A percentile compares a stretch with the other conserved stretches of the same genome.
phyloP scores from a whole-genome alignment of 2,113 vertebrate genomes.

The Lota lota region DNA sequence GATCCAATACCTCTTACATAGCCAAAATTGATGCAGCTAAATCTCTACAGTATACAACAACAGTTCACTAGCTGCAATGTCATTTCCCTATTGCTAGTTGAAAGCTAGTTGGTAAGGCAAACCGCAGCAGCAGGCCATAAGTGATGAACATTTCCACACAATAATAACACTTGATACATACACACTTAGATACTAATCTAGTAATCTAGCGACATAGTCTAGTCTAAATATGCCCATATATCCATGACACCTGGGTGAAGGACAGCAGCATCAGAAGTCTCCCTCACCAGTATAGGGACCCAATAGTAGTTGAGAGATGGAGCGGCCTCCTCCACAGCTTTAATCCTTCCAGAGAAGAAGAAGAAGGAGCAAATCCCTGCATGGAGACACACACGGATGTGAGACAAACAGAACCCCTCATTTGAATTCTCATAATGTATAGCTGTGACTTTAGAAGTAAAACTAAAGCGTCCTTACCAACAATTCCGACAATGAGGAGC shows the following conservation, averaged over 20 bases:
- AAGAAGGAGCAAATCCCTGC: constrained; percentile 94
- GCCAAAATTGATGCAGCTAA: too few relatives aligned
- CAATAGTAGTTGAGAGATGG: constrained; percentile 93
- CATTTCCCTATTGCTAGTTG: background rate
- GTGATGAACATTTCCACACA: background rate
- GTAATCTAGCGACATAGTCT: too few relatives aligned
- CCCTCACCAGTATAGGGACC: constrained; percentile 90
- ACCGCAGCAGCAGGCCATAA: too few relatives aligned
- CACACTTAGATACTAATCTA: too few relatives aligned
- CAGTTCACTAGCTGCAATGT: too few relatives aligned
- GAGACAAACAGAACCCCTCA: background rate
- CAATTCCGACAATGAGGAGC: constrained; percentile 85
- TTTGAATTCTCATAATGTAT: background rate
- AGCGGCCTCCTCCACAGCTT: constrained; percentile 78
- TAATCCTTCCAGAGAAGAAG: constrained; percentile 90
- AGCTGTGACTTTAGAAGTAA: background rate
- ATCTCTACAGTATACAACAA: too few relatives aligned
- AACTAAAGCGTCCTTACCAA: constrained; percentile 60
- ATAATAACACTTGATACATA: too few relatives aligned
- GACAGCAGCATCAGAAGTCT: background rate
- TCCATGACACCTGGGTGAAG: background rate
- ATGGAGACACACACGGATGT: background rate
- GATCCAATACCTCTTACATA: background rate
- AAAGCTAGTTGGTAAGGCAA: too few relatives aligned
- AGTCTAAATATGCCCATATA: too few relatives aligned